phyloP scores from a whole-genome alignment of 2,797 vertebrate species.

The Clarias laeviceps region DNA sequence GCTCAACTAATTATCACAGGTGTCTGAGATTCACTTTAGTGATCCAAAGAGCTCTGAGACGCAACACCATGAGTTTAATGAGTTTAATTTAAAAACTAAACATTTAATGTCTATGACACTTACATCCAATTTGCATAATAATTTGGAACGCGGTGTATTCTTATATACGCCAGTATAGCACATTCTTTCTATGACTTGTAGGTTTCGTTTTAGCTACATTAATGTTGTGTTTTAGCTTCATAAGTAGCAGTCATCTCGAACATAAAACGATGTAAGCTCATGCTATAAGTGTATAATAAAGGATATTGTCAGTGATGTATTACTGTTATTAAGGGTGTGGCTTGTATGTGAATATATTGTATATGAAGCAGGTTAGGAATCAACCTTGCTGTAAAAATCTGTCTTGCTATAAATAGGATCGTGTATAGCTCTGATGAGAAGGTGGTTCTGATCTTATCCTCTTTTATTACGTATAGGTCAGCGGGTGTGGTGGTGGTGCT shows the following conservation, averaged over 20 bases:
- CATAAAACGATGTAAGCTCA: neutral
- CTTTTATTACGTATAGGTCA: constrained; percentile 25
- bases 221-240: neutral
- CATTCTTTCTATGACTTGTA: neutral
- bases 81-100: too few species aligned
- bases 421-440: neutral
- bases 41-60: too few species aligned
- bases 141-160: too few species aligned
- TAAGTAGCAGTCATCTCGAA: neutral
- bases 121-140: too few species aligned
- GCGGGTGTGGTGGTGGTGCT: neutral
- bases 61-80: too few species aligned
- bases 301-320: neutral
- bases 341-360: neutral
- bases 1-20: too few species aligned
- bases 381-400: neutral
- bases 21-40: too few species aligned
- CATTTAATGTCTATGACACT: too few species aligned
- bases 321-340: neutral
- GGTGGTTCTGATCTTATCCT: constrained; percentile 30
- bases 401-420: neutral
- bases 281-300: neutral
- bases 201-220: neutral
- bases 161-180: neutral
- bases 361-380: neutral